Conservation (phyloP, 2,113 vertebrate genomes). For the Aepyceros melampus region DNA sequence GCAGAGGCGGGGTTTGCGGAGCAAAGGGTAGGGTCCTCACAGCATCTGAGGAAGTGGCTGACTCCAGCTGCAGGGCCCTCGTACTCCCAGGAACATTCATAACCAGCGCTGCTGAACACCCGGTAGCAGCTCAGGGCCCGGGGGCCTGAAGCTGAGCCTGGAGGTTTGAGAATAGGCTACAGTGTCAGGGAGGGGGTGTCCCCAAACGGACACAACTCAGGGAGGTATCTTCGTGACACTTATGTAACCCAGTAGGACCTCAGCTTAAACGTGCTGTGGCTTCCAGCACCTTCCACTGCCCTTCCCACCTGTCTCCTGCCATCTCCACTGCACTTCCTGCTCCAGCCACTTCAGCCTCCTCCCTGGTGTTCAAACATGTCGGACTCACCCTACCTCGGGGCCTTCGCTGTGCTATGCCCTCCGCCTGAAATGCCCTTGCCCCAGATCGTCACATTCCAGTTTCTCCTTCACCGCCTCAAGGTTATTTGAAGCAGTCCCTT, state of each 20-base stretch:
- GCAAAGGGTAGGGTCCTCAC: constrained; percentile 56
- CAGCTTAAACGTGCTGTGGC: fast-evolving
- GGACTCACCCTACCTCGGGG: background rate
- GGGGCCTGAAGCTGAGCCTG: background rate
- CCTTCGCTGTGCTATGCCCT: background rate
- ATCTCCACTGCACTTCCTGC: background rate
- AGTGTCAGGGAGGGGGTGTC: background rate
- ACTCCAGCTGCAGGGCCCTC: background rate
- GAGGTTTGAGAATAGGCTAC: background rate
- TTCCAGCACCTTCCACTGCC: background rate
- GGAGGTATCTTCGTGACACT: background rate
- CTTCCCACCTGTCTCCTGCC: background rate
- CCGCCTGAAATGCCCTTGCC: background rate
- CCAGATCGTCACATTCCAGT: background rate
- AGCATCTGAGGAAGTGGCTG: constrained; percentile 70
- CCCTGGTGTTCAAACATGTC: background rate
- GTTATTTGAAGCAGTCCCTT: background rate
- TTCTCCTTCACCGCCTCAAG: background rate
- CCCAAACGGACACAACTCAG: background rate
- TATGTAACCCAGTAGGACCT: background rate
- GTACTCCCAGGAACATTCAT: constrained; percentile 68
- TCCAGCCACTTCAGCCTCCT: background rate
- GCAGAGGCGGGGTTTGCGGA: fast-evolving
- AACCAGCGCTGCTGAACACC: background rate
- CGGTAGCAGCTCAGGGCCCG: constrained; percentile 74